phyloP scores from a whole-genome alignment of 1,140 invertebrate species.

The Pseudachorutes palmiensis region DNA sequence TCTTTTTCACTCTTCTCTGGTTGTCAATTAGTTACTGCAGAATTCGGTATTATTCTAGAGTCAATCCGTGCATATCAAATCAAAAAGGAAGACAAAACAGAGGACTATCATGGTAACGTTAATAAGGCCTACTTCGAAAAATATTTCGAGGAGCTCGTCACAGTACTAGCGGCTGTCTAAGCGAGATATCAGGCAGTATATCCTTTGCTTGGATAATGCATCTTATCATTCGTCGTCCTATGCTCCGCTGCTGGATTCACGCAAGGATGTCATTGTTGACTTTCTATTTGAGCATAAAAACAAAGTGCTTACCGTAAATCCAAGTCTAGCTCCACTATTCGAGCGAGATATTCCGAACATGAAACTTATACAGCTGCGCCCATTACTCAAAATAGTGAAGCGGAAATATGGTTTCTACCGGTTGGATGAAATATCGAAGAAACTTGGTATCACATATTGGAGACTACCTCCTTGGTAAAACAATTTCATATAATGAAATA shows the following conservation, averaged over 20 bases:
- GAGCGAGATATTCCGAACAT: neutral
- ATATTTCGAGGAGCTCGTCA: neutral
- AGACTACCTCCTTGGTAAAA: neutral
- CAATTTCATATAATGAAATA: too few relatives aligned
- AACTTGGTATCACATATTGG: neutral
- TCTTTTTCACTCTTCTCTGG: too few relatives aligned
- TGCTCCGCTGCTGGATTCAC: neutral
- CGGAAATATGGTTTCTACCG: neutral
- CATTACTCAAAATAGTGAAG: neutral
- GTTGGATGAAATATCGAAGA: neutral
- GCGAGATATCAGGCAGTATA: neutral
- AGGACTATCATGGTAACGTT: slow-evolving; percentile 1
- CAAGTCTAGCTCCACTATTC: neutral
- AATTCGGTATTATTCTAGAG: neutral
- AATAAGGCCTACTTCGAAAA: neutral
- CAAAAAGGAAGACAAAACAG: neutral
- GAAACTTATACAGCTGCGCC: neutral
- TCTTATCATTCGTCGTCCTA: neutral
- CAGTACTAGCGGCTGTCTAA: too few relatives aligned
- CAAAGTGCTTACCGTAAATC: neutral
- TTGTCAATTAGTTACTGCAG: too few relatives aligned
- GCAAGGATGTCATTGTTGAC: neutral
- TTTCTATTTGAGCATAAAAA: neutral
- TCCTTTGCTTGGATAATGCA: neutral
- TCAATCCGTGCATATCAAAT: neutral